These are phyloP conservation scores for Metopia argyrocephala DNA, from an alignment of 2,888 invertebrate genomes.

Conservation along the genomic window DNA sequence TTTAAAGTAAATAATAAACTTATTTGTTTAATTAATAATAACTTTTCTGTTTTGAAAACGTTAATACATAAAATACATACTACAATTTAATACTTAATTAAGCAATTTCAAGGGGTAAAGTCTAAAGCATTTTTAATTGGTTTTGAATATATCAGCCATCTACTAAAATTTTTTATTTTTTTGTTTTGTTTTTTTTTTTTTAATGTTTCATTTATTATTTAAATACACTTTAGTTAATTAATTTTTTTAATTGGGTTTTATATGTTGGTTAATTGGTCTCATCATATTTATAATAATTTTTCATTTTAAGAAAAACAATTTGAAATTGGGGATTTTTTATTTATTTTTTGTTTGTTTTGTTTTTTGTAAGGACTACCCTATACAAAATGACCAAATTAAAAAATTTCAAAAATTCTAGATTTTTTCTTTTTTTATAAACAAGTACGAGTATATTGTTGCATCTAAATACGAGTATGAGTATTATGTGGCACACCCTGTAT, in stretches of 20 bases:
- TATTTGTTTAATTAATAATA: too few species aligned
- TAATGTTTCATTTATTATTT: neutral
- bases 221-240: neutral
- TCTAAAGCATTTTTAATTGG: neutral
- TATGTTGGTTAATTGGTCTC: slow-evolving; percentile 34
- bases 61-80: too few species aligned
- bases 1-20: too few species aligned
- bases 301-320: neutral
- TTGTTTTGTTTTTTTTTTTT: neutral
- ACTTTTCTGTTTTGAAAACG: too few species aligned
- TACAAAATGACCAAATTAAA: neutral
- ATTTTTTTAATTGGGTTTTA: neutral
- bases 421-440: neutral
- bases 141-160: slow-evolving; percentile 7
- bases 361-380: neutral
- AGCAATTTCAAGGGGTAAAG: too few species aligned
- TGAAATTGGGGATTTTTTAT: too few species aligned
- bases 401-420: neutral
- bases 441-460: too few species aligned
- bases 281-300: slow-evolving; percentile 11
- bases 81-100: too few species aligned
- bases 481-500: slow-evolving; percentile 21
- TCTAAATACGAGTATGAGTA: neutral
- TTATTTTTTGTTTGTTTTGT: neutral
- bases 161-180: slow-evolving; percentile 8